A percentile compares a stretch with the other conserved stretches of the same genome.
These are phyloP conservation scores for Drosophila flavopinicola DNA, from an alignment of 2,888 invertebrate genomes.

Conservation along the genomic window DNA sequence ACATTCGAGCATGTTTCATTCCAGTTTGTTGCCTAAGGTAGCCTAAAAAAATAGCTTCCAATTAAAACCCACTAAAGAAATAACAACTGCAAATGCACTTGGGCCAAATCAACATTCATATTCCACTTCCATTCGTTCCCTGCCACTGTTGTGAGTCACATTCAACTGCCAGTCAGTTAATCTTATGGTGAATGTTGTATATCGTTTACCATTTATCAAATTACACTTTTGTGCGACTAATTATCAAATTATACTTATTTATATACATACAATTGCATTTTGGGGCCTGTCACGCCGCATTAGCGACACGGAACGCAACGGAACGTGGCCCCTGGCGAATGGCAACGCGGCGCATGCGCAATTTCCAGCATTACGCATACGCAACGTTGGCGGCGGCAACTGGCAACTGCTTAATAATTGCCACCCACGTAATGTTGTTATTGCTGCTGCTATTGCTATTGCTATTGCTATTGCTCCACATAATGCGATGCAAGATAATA, in stretches of 20 bases:
- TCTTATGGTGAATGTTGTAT: conserved; percentile 26
- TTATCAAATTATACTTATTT: conserved; percentile 58
- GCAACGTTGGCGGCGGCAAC: conserved; percentile 31
- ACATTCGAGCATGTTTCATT: too few relatives aligned
- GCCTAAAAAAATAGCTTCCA: too few relatives aligned
- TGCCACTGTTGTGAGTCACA: neutral
- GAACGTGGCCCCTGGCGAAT: conserved; percentile 19
- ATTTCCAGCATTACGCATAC: conserved; percentile 70
- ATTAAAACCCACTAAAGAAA: too few relatives aligned
- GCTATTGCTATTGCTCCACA: conserved; percentile 26
- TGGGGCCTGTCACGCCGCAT: conserved; percentile 58
- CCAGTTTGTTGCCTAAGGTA: too few relatives aligned
- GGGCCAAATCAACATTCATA: too few relatives aligned
- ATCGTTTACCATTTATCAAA: conserved; percentile 27
- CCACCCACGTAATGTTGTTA: conserved; percentile 30
- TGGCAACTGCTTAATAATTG: conserved; percentile 40
- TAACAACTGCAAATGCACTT: too few relatives aligned
- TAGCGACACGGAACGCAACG: conserved; percentile 38
- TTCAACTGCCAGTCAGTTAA: neutral
- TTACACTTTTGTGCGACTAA: conserved; percentile 57
- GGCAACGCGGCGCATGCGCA: conserved; percentile 68
- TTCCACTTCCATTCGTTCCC: conserved; percentile 2
- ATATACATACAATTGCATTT: conserved; percentile 34
- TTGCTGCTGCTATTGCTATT: conserved; percentile 6
- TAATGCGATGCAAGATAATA: conserved; percentile 41